Evolutionary conservation across 2,797 vertebrate species (phyloP), one percentile per base, ranked within the genome.

Genomic region (Gadopsis marmoratus): DNA sequence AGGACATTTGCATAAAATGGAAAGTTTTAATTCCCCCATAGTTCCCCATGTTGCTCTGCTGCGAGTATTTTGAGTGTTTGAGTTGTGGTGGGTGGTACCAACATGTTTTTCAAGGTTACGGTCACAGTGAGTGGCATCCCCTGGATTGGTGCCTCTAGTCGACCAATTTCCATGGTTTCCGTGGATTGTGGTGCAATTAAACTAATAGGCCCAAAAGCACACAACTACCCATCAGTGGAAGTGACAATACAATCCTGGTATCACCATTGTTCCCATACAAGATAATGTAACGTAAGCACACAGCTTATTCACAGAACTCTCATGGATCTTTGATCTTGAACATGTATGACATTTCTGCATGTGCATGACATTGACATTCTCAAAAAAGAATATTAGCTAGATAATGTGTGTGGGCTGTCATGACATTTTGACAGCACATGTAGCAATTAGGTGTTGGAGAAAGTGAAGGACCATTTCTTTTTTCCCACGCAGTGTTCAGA

Each of bases 361-460:
- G 13, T 65, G 3, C 29, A 2, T 37, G 14, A 70, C 51, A 31
- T 7, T 19, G 5, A 50, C 60, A 48, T 59, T 9, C 56, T 75
- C 16, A 51, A 56, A 62, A 41, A 72, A 55, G 9, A 51, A 58
- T 50, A 59, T 75, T 79, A 65, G 37, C 55, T 35, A 21, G 60
- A 76, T 74, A 56, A 59, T 61, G 69, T 74, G 61, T 74, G 60
- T 74, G 69, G 51, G 77, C 45, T 71, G 58, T 68, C 53, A 5
- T 74, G 56, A 78, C 62, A 76, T 70, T 74, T 65, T 86, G 71
- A 88, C 63, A 81, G 76, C 66, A 84, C 70, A 70, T 64, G 47
- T 55, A 71, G 70, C 59, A 78, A 82, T 81, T 55, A 88, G 54
- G 43, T 67, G 65, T 69, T 35, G 56, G 51, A 87, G n/a, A 83